Base-by-base conservation (phyloP, 2,888 invertebrate genomes). In the Chorisops tibialis region DNA sequence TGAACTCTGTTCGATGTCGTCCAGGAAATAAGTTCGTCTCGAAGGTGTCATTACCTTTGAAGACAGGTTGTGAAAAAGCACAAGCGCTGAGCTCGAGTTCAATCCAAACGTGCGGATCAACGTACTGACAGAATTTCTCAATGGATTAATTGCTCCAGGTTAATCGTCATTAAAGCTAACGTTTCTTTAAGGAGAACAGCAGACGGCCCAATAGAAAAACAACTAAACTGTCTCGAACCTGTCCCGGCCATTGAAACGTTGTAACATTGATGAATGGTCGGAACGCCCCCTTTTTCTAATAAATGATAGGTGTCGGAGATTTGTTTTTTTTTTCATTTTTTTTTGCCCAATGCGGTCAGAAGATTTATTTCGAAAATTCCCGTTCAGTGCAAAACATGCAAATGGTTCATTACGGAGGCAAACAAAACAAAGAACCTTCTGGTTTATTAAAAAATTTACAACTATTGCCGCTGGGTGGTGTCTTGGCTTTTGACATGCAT, bases 221-320 rank as follows among this genome's bases (percentile, higher is more conserved):
- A n/a, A n/a, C n/a, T n/a, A n/a, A 43, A 43, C 30, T 43, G 56
- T 43, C 43, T 56, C 9, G 41, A 56, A 56, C 30, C 56, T 56
- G 56, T 56, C 56, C 18, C n/a, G 45, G 35, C 24, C n/a, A n/a
- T n/a, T n/a, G n/a, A n/a, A n/a, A n/a, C n/a, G 43, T 43, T 24
- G 56, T 30, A 56, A 43, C 56, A 16, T 56, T 56, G 56, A 56
- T 56, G 56, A 56, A 56, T 56, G 16, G 43, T 43, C 18, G 56
- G 19, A 56, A 56, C 43, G 56, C 56, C 52, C 56, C 19, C 56
- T 56, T 5, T 16, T 22, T 56, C 43, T 56, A 56, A 45, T 35
- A 56, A 56, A 35, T 56, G 54, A 54, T 41, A 24, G 41, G 22
- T 54, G 54, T 54, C 41, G 16, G 43, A 22, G n/a, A 7, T 18